Percentiles rank a stretch among this genome's conserved stretches.
Evolutionary conservation across 1,140 invertebrate species (phyloP).

Genomic region (Diachasma alloeum): DNA sequence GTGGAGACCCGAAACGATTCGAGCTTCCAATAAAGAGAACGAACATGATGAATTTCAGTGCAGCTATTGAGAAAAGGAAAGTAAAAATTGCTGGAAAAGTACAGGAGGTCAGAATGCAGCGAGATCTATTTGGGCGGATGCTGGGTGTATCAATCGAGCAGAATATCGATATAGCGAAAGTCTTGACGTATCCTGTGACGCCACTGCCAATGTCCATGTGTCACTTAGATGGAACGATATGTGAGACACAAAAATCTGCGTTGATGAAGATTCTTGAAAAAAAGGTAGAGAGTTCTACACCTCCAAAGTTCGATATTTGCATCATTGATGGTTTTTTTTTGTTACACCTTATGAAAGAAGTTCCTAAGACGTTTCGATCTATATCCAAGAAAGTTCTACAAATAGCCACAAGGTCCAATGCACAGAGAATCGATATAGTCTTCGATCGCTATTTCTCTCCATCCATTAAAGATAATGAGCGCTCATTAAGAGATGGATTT

Average conservation of each 20-base stretch:
- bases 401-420: constrained; percentile 30
- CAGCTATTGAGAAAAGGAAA: constrained; percentile 19
- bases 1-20: constrained; percentile 17
- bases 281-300: constrained; percentile 3
- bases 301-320: constrained; percentile 5
- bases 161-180: constrained; percentile 30
- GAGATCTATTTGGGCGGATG: constrained; percentile 42
- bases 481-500: constrained; percentile 23
- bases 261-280: constrained; percentile 43
- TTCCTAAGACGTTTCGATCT: constrained; percentile 43
- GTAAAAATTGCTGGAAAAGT: constrained; percentile 26
- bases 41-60: constrained; percentile 24
- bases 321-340: constrained; percentile 50
- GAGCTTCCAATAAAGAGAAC: constrained; percentile 30
- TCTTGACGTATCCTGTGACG: constrained; percentile 35
- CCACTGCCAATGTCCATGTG: constrained; percentile 46
- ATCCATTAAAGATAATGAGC: constrained; percentile 46
- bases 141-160: constrained; percentile 37
- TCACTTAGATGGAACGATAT: constrained; percentile 48
- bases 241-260: constrained; percentile 47
- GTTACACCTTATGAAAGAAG: constrained; percentile 44
- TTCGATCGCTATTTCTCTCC: constrained; percentile 36
- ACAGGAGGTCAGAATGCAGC: constrained; percentile 33
- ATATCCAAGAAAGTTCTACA: constrained; percentile 47
- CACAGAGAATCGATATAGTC: constrained; percentile 18